phyloP scores from a whole-genome alignment of 1,140 invertebrate species.

The Stegodyphus mimosarum region DNA sequence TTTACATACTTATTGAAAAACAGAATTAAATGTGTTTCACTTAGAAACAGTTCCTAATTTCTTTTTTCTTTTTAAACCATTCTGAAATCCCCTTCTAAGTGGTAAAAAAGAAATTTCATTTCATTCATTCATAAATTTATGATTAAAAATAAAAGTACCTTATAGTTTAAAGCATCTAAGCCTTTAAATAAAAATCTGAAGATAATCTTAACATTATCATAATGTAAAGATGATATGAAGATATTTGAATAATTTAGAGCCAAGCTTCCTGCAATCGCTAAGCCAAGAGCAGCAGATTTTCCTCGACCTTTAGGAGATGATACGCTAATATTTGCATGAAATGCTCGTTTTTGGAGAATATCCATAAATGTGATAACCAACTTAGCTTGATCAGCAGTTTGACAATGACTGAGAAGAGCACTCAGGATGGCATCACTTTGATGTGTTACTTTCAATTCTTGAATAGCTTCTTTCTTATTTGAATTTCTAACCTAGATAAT shows the following conservation, averaged over 20 bases:
- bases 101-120: too few species aligned
- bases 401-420: conserved; percentile 88
- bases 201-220: conserved; percentile 97
- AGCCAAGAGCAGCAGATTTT: conserved; percentile 97
- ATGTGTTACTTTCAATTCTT: too few species aligned
- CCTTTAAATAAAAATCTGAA: conserved; percentile 99
- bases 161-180: conserved; percentile 92
- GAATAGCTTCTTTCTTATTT: too few species aligned
- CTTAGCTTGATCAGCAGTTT: conserved; percentile 90
- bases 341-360: conserved; percentile 91
- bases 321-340: conserved; percentile 90
- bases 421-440: too few species aligned
- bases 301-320: conserved; percentile 97
- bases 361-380: conserved; percentile 94
- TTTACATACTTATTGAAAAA: too few species aligned
- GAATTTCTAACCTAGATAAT: too few species aligned
- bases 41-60: too few species aligned
- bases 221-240: conserved; percentile 97
- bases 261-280: conserved; percentile 81
- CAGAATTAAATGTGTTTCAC: too few species aligned
- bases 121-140: too few species aligned
- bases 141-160: conserved; percentile 17
- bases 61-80: too few species aligned
- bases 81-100: too few species aligned
- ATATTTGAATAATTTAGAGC: conserved; percentile 95